Evolutionary conservation across 2,113 vertebrate species (phyloP).

Genomic region (Mandrillus leucophaeus): DNA sequence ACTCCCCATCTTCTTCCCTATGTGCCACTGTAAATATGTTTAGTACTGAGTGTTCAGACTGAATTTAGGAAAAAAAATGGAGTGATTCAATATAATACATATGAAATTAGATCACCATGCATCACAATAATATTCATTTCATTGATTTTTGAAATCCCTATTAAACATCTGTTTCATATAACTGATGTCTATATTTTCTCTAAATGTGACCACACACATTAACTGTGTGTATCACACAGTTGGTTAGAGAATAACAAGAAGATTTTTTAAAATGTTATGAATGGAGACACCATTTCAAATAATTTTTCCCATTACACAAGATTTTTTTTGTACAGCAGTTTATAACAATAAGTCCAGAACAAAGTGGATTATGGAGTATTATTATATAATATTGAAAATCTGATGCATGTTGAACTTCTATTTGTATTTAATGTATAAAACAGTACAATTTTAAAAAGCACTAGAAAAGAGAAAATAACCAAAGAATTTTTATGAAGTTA

Average conservation of each 20-base stretch:
- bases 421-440: not conserved
- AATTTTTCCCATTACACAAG: not conserved
- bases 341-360: not conserved
- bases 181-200: constrained; percentile 7
- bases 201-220: not conserved
- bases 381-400: not conserved
- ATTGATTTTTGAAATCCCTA: constrained; percentile 64
- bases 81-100: constrained; percentile 34
- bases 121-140: constrained; percentile 48
- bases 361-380: not conserved
- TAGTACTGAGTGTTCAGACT: not conserved
- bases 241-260: not conserved
- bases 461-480: not conserved
- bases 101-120: constrained; percentile 63
- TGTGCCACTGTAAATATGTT: not conserved
- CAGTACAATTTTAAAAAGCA: not conserved
- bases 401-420: not conserved
- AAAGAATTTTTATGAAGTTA: not conserved
- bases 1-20: not conserved
- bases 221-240: not conserved
- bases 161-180: constrained; percentile 60
- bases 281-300: not conserved
- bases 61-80: constrained; percentile 29
- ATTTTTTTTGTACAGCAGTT: not conserved
- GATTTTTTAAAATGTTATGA: not conserved